Base-by-base conservation (phyloP, 2,797 vertebrate genomes). In the Erethizon dorsatum region DNA sequence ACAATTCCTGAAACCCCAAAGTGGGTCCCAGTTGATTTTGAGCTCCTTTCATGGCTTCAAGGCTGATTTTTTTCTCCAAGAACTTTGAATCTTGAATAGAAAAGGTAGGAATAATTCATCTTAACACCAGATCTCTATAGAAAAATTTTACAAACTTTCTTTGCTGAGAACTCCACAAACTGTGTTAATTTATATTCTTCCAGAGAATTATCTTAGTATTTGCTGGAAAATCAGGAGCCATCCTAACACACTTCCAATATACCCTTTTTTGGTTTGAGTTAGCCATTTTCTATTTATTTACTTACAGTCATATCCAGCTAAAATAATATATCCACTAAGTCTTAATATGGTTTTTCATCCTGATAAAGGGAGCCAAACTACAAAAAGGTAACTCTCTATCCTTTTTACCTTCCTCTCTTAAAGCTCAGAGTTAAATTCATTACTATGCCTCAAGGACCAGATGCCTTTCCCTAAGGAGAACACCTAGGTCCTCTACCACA, bases 21-120 rank as follows among this genome's bases (percentile, higher is more conserved):
- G 18, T 79, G 67, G 4, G 12, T 61, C 41, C 28, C 24, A 33
- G 2, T 28, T 75, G 50, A 37, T 41, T 41, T 31, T 45, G 24
- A 71, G 47, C 1, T 45, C 31, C 26, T 88, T 84, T 47, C 9
- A 57, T 57, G n/a, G 15, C 17, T 59, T 33, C 24, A 91, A 56
- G 22, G 41, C 2, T 0, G 41, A 80, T 67, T 24, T 54, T 63
- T 41, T 78, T 59, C 88, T 45, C 5, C 8, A 83, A 24, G 37
- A 90, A 77, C 12, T 88, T 83, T 28, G 69, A 84, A 87, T 90
- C 71, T 69, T 95, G 63, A 90, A 52, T 59, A 14, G 26, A 69
- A 90, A 90, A 31, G 11, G 11, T 5, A 80, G 84, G 41, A 69
- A 2, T 56, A 67, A 75, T 69, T 79, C 41, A 52, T 26, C 20